These are phyloP conservation scores for Pocillopora verrucosa DNA, from an alignment of 64 coral and sea anemone species.

Conservation along the genomic window DNA sequence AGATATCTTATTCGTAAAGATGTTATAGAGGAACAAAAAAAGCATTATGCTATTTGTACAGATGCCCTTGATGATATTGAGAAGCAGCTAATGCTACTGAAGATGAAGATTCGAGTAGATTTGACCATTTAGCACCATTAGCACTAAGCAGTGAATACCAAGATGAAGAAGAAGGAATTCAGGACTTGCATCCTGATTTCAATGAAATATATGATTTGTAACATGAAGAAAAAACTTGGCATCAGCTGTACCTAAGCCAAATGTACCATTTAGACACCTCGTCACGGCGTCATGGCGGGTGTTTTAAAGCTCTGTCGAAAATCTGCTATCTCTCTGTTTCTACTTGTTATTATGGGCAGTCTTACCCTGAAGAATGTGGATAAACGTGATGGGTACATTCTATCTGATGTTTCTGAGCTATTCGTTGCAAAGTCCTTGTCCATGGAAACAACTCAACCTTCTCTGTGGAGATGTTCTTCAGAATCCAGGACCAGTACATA, in stretches of 20 bases:
- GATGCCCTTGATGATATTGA: neutral
- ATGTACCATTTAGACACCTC: neutral
- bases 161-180: neutral
- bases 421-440: too few species aligned
- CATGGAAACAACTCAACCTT: too few species aligned
- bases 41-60: constrained; percentile 31
- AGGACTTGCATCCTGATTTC: neutral
- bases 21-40: constrained; percentile 26
- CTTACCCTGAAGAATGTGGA: too few species aligned
- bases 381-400: too few species aligned
- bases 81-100: neutral
- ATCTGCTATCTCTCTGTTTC: too few species aligned
- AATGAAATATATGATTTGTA: neutral
- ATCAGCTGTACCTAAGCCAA: neutral
- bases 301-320: too few species aligned
- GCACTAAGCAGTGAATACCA: neutral
- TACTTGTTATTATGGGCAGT: too few species aligned
- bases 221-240: neutral
- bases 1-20: neutral
- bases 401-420: too few species aligned
- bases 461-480: too few species aligned
- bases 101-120: constrained; percentile 5
- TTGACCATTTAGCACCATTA: constrained; percentile 1
- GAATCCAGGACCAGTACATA: too few species aligned
- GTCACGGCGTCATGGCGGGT: too few species aligned